Evolutionary conservation across 2,797 vertebrate genomes (phyloP), one percentile per base, ranked within the genome.

Genomic region (Karalla daura): DNA sequence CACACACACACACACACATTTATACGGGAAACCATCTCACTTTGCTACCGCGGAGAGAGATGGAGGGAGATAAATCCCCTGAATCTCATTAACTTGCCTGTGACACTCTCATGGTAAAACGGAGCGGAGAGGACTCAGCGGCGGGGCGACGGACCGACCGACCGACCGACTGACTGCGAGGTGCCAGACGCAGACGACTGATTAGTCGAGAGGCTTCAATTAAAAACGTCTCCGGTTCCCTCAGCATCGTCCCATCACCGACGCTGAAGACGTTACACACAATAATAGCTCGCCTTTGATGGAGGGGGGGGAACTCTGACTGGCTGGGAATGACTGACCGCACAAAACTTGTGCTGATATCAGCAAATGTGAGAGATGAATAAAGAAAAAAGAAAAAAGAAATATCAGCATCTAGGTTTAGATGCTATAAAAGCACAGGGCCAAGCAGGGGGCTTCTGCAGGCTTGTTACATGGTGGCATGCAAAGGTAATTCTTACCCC

Each of bases 131-230:
- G 49, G 41, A 78, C 59, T 76, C 23, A 21, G 28, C 21, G 30
- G 74, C 64, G 50, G 30, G 60, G 61, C 68, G 53, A 32, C 14
- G 39, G 78, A 58, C 23, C 62, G 46, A 58, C 56, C 73, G 36
- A 70, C 74, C 58, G 77, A 81, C 54, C 56, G 56, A 76, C 76
- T 74, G 80, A 83, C 60, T 61, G 68, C 8, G 63, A 78, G 70
- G 85, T 75, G 68, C 65, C 69, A 81, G 81, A 63, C 55, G 15
- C 56, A 55, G 61, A 76, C 7, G 20, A 43, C 63, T 72, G 77
- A 82, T 80, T 79, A 74, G 47, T 6, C 7, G 17, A 74, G 30
- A 78, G 62, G 70, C 28, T 7, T 40, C 49, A 79, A 68, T 71
- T 68, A 68, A 80, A 80, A 56, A 67, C 33, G 60, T 46, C 0